phyloP scores from a whole-genome alignment of 2,113 vertebrate genomes.

The Calidris pygmaea region DNA sequence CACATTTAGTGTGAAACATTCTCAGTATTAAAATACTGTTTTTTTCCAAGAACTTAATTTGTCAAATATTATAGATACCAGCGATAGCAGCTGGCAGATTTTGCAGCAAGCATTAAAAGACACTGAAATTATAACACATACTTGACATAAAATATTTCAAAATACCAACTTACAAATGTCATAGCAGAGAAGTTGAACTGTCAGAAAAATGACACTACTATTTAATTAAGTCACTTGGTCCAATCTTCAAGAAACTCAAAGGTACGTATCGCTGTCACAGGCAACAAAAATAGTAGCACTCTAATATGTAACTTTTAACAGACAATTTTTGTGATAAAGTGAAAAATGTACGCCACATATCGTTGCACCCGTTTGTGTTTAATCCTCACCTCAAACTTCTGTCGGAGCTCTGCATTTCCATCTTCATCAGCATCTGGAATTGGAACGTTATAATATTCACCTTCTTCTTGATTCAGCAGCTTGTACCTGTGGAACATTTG shows the following conservation, averaged over 20 bases:
- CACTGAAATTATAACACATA: background rate
- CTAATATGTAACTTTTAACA: background rate
- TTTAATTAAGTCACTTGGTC: background rate
- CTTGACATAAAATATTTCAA: background rate
- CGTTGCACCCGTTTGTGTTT: background rate
- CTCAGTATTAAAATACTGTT: background rate
- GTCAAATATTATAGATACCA: background rate
- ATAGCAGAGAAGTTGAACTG: background rate
- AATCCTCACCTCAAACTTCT: conserved; percentile 94
- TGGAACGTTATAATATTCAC: conserved; percentile 96
- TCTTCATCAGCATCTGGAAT: conserved; percentile 92
- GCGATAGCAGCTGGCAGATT: background rate
- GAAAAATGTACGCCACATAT: background rate
- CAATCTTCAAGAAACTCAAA: background rate
- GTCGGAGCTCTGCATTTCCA: conserved; percentile 87
- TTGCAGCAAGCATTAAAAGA: background rate
- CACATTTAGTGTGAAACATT: background rate
- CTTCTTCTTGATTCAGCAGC: conserved; percentile 93
- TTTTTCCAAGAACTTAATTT: background rate
- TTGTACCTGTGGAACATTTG: conserved; percentile 84
- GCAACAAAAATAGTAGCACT: background rate
- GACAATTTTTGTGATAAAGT: background rate
- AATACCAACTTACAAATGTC: background rate
- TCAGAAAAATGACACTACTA: background rate
- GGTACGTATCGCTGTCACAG: background rate